phyloP scores from a whole-genome alignment of 2,113 vertebrate genomes.

The Arothron firmamentum region DNA sequence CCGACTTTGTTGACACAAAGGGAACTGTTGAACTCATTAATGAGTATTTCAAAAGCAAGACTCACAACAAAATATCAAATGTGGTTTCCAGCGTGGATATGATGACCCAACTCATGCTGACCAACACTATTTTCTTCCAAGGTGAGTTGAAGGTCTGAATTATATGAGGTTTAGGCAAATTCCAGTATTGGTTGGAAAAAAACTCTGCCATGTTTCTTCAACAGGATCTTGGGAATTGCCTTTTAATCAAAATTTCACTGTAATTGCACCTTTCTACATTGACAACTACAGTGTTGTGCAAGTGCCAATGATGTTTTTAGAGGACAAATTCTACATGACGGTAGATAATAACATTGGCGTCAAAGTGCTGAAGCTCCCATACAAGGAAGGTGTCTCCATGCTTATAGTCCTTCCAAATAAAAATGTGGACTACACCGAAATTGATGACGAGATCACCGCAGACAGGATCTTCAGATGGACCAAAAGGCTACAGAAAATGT shows the following conservation, averaged over 20 bases:
- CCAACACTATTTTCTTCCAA: conserved; percentile 84
- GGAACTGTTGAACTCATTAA: conserved; percentile 75
- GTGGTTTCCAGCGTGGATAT: conserved; percentile 76
- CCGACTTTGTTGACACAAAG: conserved; percentile 76
- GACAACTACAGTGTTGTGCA: conserved; percentile 82
- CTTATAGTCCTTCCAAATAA: conserved; percentile 83
- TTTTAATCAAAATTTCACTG: conserved; percentile 76
- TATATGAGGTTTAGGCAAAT: neutral
- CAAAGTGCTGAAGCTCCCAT: conserved; percentile 84
- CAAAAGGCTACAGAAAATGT: conserved; percentile 70
- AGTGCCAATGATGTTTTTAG: conserved; percentile 85
- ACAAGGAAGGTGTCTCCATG: conserved; percentile 81
- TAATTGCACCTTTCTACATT: conserved; percentile 76
- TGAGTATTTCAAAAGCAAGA: conserved; percentile 75
- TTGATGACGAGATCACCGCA: conserved; percentile 84
- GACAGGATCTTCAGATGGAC: conserved; percentile 81
- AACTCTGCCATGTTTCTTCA: conserved; percentile 1
- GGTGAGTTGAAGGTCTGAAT: conserved; percentile 69
- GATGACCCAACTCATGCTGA: conserved; percentile 75
- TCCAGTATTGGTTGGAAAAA: neutral
- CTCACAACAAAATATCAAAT: conserved; percentile 71
- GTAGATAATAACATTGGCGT: conserved; percentile 75
- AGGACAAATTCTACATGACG: conserved; percentile 71
- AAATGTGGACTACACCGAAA: conserved; percentile 75
- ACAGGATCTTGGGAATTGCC: conserved; percentile 83